Conservation (phyloP, 2,888 invertebrate genomes). For the Chymomyza caudatula region DNA sequence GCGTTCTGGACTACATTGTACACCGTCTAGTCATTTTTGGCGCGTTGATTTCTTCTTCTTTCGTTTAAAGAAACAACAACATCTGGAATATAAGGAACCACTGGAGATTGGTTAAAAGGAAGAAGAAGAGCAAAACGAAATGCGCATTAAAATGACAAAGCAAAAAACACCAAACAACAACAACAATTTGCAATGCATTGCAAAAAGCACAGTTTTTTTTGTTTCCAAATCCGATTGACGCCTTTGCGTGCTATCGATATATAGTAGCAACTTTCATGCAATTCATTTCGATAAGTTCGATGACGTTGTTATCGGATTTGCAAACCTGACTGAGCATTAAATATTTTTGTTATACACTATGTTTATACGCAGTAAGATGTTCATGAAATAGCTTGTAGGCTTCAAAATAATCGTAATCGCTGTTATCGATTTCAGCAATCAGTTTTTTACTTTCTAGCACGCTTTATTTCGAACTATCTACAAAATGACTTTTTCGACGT, state of each 20-base stretch:
- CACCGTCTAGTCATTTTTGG: conserved; percentile 91
- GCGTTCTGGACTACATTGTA: conserved; percentile 83
- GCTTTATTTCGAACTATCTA: no score
- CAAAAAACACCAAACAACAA: conserved; percentile 46
- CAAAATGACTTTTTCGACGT: no score
- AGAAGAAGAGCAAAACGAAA: conserved; percentile 42
- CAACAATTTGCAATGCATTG: conserved; percentile 11
- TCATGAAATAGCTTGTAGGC: background rate
- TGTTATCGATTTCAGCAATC: no score
- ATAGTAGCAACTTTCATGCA: background rate
- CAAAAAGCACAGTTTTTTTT: no score
- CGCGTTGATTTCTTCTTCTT: conserved; percentile 98
- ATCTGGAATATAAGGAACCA: conserved; percentile 82
- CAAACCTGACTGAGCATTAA: background rate
- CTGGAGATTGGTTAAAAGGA: conserved; percentile 53
- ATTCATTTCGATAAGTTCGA: background rate
- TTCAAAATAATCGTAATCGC: background rate
- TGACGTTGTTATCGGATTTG: background rate
- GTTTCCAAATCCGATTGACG: background rate
- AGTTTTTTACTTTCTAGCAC: no score
- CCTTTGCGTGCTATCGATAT: background rate
- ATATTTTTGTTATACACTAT: background rate
- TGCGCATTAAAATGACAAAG: conserved; percentile 66
- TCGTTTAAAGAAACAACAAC: conserved; percentile 99
- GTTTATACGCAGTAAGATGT: background rate